These are phyloP conservation scores for Trogon surrucura DNA, from an alignment of 2,113 vertebrate species.

Conservation along the genomic window DNA sequence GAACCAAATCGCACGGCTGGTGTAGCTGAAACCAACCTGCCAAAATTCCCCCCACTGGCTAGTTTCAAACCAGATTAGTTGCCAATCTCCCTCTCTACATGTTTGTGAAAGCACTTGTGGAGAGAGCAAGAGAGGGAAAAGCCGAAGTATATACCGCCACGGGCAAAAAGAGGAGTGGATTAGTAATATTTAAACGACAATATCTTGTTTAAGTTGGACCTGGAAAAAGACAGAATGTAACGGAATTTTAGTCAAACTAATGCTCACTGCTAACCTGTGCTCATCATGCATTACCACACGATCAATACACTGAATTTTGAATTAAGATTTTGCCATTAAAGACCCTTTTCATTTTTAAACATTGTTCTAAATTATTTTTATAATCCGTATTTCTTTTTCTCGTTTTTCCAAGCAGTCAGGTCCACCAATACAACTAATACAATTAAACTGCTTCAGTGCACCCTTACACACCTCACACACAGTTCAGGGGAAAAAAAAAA, in stretches of 20 bases:
- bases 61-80: background rate
- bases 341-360: background rate
- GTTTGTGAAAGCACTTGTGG: background rate
- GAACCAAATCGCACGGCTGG: background rate
- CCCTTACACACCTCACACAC: background rate
- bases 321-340: background rate
- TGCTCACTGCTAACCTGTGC: background rate
- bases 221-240: background rate
- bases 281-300: background rate
- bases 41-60: background rate
- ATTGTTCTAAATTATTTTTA: background rate
- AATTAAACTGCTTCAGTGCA: background rate
- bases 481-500: background rate
- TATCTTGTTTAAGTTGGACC: background rate
- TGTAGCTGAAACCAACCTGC: background rate
- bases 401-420: background rate
- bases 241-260: background rate
- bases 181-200: background rate
- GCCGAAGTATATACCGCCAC: background rate
- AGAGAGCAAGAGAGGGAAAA: accelerated
- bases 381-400: background rate
- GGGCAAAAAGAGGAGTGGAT: background rate
- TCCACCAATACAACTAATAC: background rate
- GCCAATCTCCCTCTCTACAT: background rate
- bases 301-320: background rate